phyloP scores from a whole-genome alignment of 92 coral and sea anemone species.

The Nematostella vectensis region DNA sequence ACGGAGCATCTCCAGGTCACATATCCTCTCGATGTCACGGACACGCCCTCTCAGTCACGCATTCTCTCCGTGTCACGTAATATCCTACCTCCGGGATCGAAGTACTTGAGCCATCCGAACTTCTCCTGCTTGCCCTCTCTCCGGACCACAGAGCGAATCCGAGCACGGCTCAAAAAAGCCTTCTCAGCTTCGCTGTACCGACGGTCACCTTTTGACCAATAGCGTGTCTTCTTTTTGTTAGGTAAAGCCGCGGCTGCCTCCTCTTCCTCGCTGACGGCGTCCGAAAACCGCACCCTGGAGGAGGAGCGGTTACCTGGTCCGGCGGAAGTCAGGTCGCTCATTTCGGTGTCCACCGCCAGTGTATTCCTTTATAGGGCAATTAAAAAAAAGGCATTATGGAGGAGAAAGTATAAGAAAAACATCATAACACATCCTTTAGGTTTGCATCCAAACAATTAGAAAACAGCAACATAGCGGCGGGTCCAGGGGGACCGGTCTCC shows the following conservation, averaged over 20 bases:
- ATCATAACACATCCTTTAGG: too few species aligned
- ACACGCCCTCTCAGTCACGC: too few species aligned
- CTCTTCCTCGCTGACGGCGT: slow-evolving; percentile 62
- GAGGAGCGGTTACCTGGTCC: slow-evolving; percentile 14
- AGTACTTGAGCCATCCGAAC: slow-evolving; percentile 53
- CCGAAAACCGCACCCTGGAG: slow-evolving; percentile 63
- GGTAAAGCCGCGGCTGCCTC: slow-evolving; percentile 34
- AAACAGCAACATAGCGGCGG: too few species aligned
- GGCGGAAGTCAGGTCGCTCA: slow-evolving; percentile 11
- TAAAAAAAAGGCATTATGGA: neutral
- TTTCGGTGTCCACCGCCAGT: slow-evolving; percentile 27
- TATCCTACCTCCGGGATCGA: slow-evolving; percentile 93
- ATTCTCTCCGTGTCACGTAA: too few species aligned
- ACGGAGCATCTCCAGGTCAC: too few species aligned
- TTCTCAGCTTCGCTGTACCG: slow-evolving; percentile 95
- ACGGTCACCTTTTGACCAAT: slow-evolving; percentile 68
- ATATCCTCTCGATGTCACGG: too few species aligned
- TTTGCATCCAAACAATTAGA: too few species aligned
- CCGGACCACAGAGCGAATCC: slow-evolving; percentile 57
- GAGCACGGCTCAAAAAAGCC: slow-evolving; percentile 82
- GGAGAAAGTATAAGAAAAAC: too few species aligned
- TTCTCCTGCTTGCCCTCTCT: slow-evolving; percentile 35
- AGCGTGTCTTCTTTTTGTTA: slow-evolving; percentile 52
- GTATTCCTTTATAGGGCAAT: slow-evolving; percentile 23
- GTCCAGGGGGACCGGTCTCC: too few species aligned